Conservation (phyloP, 2,113 vertebrate species). For the Chlamydotis undulata region DNA sequence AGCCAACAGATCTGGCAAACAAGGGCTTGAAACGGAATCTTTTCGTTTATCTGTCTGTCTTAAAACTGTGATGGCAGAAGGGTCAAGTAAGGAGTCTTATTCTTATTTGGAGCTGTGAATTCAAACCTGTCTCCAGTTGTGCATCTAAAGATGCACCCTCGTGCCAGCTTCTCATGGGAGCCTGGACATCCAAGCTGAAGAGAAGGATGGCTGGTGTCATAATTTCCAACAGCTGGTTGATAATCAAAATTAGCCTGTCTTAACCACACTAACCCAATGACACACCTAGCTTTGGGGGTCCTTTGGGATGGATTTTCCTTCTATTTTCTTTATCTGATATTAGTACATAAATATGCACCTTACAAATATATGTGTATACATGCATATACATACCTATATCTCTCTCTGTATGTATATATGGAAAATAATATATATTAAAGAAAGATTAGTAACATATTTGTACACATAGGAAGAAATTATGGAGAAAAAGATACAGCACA, state of each 20-base stretch:
- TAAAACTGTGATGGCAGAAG: background rate
- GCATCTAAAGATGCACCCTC: background rate
- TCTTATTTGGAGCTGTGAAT: background rate
- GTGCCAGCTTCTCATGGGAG: background rate
- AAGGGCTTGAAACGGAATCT: background rate
- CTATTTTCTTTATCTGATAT: background rate
- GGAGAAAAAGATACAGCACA: background rate
- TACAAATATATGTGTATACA: background rate
- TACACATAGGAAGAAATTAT: background rate
- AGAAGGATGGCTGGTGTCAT: background rate
- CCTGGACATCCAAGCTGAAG: background rate
- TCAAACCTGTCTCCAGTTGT: background rate
- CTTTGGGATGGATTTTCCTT: background rate
- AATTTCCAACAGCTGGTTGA: background rate
- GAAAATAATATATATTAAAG: background rate
- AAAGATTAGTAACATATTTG: background rate
- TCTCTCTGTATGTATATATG: background rate
- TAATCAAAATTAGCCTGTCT: background rate
- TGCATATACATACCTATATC: background rate
- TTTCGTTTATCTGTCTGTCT: background rate
- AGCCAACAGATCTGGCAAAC: background rate
- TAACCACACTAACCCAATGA: background rate
- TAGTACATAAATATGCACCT: background rate
- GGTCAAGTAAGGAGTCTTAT: background rate
- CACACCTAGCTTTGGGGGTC: background rate